phyloP scores from a whole-genome alignment of 1,140 invertebrate genomes.

The Trachymyrmex cornetzi region DNA sequence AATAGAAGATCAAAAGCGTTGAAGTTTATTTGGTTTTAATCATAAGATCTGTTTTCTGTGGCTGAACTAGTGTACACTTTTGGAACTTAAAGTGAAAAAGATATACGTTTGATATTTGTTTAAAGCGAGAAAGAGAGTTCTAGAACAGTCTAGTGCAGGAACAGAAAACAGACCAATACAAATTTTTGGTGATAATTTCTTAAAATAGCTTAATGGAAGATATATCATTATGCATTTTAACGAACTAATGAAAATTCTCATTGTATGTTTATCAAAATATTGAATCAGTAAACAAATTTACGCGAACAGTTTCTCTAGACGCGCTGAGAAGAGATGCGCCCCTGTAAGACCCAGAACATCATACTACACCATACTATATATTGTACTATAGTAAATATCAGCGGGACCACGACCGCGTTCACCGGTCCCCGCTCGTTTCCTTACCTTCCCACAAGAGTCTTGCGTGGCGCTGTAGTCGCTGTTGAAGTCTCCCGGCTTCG shows the following conservation, averaged over 20 bases:
- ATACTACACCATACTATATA: slow-evolving; percentile 48
- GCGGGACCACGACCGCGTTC: slow-evolving; percentile 37
- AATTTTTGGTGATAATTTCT: not conserved
- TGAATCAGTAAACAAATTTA: not conserved
- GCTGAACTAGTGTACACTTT: no score
- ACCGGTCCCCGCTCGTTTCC: slow-evolving; percentile 59
- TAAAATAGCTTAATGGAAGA: not conserved
- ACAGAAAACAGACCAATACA: no score
- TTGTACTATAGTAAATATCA: slow-evolving; percentile 36
- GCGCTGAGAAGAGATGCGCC: slow-evolving; percentile 25
- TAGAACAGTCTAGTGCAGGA: no score
- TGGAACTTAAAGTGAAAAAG: no score
- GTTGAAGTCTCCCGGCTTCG: slow-evolving; percentile 78
- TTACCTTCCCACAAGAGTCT: slow-evolving; percentile 78
- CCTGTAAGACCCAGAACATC: slow-evolving; percentile 29
- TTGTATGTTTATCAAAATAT: not conserved
- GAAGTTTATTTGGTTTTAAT: not conserved
- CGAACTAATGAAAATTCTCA: not conserved
- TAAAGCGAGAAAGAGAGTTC: no score
- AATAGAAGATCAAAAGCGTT: not conserved
- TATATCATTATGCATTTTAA: not conserved
- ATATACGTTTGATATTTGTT: no score
- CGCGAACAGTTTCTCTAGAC: not conserved
- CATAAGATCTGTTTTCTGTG: no score
- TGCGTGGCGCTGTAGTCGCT: slow-evolving; percentile 79